Evolutionary conservation across 2,113 vertebrate genomes (phyloP).

Genomic region (Pelecanus crispus): DNA sequence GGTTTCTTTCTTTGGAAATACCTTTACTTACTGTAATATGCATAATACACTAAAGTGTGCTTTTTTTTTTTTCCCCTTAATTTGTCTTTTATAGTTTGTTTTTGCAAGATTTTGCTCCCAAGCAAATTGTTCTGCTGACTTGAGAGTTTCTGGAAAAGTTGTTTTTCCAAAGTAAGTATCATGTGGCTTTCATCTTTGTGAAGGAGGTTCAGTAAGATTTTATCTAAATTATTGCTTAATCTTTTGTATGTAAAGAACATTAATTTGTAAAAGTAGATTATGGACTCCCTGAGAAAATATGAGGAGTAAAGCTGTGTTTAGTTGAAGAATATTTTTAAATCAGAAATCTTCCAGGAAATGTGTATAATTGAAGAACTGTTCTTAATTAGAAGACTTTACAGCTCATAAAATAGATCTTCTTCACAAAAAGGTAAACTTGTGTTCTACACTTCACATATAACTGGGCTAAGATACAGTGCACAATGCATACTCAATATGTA

Average conservation of each 20-base stretch:
- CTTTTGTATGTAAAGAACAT: neutral
- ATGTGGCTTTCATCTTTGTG: neutral
- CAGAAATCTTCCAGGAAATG: neutral
- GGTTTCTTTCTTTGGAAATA: neutral
- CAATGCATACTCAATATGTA: neutral
- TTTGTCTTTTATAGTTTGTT: slow-evolving; percentile 74
- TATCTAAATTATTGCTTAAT: neutral
- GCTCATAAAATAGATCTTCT: neutral
- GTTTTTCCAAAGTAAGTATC: slow-evolving; percentile 86
- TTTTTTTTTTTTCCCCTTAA: neutral
- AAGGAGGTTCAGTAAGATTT: neutral
- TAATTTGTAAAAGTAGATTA: neutral
- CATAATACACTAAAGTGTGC: neutral
- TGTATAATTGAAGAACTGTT: neutral
- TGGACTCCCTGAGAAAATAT: neutral
- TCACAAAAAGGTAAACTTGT: neutral
- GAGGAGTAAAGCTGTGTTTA: neutral
- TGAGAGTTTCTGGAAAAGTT: slow-evolving; percentile 84
- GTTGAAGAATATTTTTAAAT: neutral
- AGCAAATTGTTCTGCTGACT: slow-evolving; percentile 88
- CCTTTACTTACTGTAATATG: neutral
- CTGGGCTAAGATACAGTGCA: neutral
- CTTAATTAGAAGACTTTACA: neutral
- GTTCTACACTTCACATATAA: neutral
- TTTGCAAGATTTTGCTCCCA: slow-evolving; percentile 88